Evolutionary conservation across 2,888 invertebrate genomes (phyloP).

Genomic region (Stenolophus ochropezus): DNA sequence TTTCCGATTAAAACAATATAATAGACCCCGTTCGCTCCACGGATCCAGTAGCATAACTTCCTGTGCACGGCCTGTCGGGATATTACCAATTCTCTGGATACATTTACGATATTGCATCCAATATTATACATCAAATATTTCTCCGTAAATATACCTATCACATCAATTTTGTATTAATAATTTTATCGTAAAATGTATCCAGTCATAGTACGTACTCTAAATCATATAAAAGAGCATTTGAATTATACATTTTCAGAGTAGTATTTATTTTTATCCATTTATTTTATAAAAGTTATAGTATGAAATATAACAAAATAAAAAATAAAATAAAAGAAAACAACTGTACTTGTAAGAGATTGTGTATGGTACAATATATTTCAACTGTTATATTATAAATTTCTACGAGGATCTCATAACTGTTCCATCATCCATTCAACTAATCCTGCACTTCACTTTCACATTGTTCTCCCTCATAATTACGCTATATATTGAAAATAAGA

Average conservation of each 20-base stretch:
- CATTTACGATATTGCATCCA: slow-evolving; percentile 40
- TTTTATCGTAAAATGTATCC: background rate
- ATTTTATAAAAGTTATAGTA: too few relatives aligned
- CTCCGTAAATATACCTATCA: slow-evolving; percentile 17
- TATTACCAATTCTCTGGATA: slow-evolving; percentile 42
- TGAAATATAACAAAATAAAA: too few relatives aligned
- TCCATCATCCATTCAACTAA: background rate
- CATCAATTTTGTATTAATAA: slow-evolving; percentile 5
- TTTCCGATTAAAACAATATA: slow-evolving; percentile 46
- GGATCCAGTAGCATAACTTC: slow-evolving; percentile 1
- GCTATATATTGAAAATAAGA: background rate
- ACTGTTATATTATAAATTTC: background rate
- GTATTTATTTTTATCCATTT: too few relatives aligned
- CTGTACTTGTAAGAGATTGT: too few relatives aligned
- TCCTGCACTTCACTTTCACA: background rate
- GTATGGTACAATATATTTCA: background rate
- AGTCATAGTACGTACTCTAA: background rate
- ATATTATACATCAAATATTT: slow-evolving; percentile 23
- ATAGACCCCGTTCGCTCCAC: background rate
- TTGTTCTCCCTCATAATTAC: background rate
- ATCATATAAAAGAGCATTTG: too few relatives aligned
- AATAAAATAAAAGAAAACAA: too few relatives aligned
- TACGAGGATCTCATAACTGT: background rate
- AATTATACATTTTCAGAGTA: too few relatives aligned
- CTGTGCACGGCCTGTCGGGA: slow-evolving; percentile 17